Conservation (phyloP, 2,797 vertebrate genomes). For the Coregonus sp. region DNA sequence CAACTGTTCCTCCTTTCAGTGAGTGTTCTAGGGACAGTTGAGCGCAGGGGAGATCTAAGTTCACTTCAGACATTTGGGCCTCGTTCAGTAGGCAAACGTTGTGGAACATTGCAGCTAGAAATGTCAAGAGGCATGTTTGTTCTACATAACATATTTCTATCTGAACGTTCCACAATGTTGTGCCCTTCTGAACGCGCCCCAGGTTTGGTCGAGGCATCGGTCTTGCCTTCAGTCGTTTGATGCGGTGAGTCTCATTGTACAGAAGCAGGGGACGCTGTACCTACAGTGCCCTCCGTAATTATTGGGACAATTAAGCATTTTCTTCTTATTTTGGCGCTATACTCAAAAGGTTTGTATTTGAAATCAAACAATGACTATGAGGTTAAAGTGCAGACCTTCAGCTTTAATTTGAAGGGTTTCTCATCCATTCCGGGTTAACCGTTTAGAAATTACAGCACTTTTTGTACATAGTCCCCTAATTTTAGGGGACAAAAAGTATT, state of each 20-base stretch:
- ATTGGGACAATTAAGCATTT: too few relatives aligned
- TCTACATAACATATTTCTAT: background rate
- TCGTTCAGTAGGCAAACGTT: background rate
- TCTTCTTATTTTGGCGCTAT: too few relatives aligned
- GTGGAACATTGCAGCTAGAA: background rate
- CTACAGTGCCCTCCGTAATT: too few relatives aligned
- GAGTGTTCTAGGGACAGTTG: constrained; percentile 39
- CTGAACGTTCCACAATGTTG: background rate
- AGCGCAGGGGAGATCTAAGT: constrained; percentile 29
- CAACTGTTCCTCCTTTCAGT: constrained; percentile 49
- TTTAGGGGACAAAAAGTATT: too few relatives aligned
- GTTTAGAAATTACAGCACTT: too few relatives aligned
- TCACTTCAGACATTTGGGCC: constrained; percentile 31
- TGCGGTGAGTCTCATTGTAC: constrained; percentile 34
- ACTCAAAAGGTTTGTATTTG: background rate
- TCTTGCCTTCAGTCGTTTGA: constrained; percentile 17
- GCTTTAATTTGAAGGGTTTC: too few relatives aligned
- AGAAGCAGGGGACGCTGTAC: constrained; percentile 43
- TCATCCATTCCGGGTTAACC: too few relatives aligned
- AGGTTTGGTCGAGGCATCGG: constrained; percentile 15
- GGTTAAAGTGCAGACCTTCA: too few relatives aligned
- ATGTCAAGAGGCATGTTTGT: background rate
- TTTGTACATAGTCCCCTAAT: too few relatives aligned
- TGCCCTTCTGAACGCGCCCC: background rate
- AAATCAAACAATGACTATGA: too few relatives aligned